Evolutionary conservation across 1,140 invertebrate genomes (phyloP).

Genomic region (Berghia stephanieae): DNA sequence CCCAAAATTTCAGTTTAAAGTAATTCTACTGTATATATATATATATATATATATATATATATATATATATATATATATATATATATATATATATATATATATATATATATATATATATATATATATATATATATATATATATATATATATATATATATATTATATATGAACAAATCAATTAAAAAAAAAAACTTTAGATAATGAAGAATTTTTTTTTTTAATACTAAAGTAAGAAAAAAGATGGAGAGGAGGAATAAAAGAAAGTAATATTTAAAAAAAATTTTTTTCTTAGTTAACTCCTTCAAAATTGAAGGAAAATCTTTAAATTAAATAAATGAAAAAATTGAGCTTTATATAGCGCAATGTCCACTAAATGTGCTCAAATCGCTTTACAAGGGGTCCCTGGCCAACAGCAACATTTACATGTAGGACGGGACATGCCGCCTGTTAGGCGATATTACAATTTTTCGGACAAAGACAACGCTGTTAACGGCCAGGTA

Average conservation of each 20-base stretch:
- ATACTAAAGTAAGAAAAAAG: not conserved
- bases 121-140: not conserved
- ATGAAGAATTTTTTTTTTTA: not conserved
- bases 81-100: not conserved
- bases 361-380: no score
- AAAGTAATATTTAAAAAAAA: not conserved
- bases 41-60: not conserved
- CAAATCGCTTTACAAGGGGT: no score
- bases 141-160: slow-evolving; percentile 17
- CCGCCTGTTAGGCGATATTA: no score
- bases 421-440: no score
- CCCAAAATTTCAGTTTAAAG: no score
- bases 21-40: no score
- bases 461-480: no score
- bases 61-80: not conserved
- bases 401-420: no score
- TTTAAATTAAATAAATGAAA: no score
- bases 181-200: not conserved
- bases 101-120: not conserved
- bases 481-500: no score
- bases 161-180: not conserved
- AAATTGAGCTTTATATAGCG: no score
- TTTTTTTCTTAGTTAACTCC: not conserved
- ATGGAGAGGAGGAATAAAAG: not conserved
- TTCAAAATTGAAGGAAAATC: no score